phyloP scores from a whole-genome alignment of 2,797 vertebrate species.

The Spizella passerina region DNA sequence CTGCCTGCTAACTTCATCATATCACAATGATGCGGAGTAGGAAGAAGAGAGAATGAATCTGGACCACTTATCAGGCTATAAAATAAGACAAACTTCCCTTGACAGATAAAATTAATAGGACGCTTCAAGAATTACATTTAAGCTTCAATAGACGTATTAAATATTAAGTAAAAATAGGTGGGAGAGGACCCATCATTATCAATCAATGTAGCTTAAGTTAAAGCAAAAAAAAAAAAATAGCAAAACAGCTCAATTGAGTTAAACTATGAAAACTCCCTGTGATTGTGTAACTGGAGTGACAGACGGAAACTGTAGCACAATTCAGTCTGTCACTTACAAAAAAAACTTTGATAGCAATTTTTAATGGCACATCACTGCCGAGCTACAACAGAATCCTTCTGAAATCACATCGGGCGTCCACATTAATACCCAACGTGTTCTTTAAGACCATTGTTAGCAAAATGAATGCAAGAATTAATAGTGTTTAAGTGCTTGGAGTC shows the following conservation, averaged over 20 bases:
- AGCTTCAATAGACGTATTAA: slow-evolving; percentile 48
- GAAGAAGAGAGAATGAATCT: neutral
- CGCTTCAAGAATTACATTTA: slow-evolving; percentile 23
- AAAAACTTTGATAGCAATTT: slow-evolving; percentile 52
- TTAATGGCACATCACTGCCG: slow-evolving; percentile 49
- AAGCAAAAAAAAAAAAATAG: neutral
- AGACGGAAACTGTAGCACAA: slow-evolving; percentile 52
- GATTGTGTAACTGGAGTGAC: slow-evolving; percentile 44
- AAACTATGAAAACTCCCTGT: slow-evolving; percentile 34
- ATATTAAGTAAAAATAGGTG: slow-evolving; percentile 53
- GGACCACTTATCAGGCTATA: slow-evolving; percentile 5
- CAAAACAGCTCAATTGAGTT: slow-evolving; percentile 44
- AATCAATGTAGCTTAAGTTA: slow-evolving; percentile 36
- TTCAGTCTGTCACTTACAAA: slow-evolving; percentile 56
- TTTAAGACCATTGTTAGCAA: slow-evolving; percentile 69
- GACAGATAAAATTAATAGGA: slow-evolving; percentile 46
- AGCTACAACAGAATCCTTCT: slow-evolving; percentile 74
- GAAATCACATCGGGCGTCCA: slow-evolving; percentile 56
- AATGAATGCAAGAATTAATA: slow-evolving; percentile 74
- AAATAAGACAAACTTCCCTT: slow-evolving; percentile 35
- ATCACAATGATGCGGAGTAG: neutral
- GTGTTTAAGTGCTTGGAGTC: slow-evolving; percentile 18
- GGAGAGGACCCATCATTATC: slow-evolving; percentile 45
- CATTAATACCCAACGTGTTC: slow-evolving; percentile 59
- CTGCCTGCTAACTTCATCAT: neutral